phyloP scores from a whole-genome alignment of 2,888 invertebrate genomes.

The Clanis bilineata region DNA sequence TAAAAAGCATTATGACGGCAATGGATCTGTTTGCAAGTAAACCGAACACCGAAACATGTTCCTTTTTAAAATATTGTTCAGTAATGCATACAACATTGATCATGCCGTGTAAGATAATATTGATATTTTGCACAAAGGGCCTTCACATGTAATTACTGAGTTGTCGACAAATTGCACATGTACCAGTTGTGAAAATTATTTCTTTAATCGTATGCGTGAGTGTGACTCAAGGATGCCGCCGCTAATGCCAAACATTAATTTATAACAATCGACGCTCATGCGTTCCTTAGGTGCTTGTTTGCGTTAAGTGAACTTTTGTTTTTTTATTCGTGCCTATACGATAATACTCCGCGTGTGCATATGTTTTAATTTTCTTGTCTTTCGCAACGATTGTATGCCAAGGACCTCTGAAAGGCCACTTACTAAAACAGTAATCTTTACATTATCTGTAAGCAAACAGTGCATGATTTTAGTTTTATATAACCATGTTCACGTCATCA shows the following conservation, averaged over 20 bases:
- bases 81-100: not conserved
- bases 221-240: constrained; percentile 49
- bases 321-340: constrained; percentile 31
- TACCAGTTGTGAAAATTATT: constrained; percentile 46
- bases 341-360: constrained; percentile 41
- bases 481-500: constrained; percentile 45
- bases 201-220: constrained; percentile 44
- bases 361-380: constrained; percentile 61
- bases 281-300: constrained; percentile 35
- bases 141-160: constrained; percentile 58
- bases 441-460: constrained; percentile 64
- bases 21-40: not conserved
- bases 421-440: constrained; percentile 78
- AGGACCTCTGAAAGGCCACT: constrained; percentile 73
- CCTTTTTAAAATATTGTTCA: not conserved
- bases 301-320: constrained; percentile 32
- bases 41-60: not conserved
- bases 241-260: constrained; percentile 52
- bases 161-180: constrained; percentile 55
- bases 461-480: constrained; percentile 54
- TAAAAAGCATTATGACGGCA: not conserved
- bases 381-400: constrained; percentile 69
- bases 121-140: constrained; percentile 59
- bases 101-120: constrained; percentile 48
- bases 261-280: constrained; percentile 44